Percentiles rank a stretch among this genome's conserved stretches.
Evolutionary conservation across 2,113 vertebrate species (phyloP).

Genomic region (Thunnus maccoyii): DNA sequence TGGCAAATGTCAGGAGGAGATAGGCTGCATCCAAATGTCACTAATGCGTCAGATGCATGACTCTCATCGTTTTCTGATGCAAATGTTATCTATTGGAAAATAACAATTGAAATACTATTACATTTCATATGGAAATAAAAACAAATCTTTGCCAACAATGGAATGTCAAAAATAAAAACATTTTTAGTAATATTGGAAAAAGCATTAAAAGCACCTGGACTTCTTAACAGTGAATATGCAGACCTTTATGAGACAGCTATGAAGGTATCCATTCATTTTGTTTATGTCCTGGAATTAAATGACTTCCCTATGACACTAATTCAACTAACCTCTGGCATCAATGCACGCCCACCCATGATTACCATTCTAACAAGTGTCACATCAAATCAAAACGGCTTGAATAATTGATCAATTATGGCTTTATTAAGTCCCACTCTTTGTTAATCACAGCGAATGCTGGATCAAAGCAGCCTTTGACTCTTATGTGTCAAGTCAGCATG

Average conservation of each 20-base stretch:
- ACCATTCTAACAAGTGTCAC: conserved; percentile 24
- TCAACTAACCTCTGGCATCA: conserved; percentile 31
- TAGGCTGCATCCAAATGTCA: conserved; percentile 59
- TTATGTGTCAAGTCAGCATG: conserved; percentile 6
- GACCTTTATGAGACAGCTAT: not conserved
- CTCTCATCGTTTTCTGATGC: conserved; percentile 32
- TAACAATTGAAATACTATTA: conserved; percentile 21
- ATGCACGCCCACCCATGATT: not conserved
- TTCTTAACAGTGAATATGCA: not conserved
- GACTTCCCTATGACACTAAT: conserved; percentile 17
- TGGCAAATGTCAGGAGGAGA: conserved; percentile 70
- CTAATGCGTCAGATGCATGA: conserved; percentile 28
- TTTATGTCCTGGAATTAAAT: not conserved
- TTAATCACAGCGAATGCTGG: conserved; percentile 25
- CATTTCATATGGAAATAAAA: conserved; percentile 25
- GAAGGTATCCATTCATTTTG: not conserved
- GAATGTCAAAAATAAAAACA: not conserved
- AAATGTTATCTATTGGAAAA: conserved; percentile 53
- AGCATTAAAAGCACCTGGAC: not conserved
- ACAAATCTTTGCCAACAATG: not conserved
- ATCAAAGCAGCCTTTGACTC: conserved; percentile 29
- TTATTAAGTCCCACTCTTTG: conserved; percentile 22
- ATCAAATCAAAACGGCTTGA: conserved; percentile 32
- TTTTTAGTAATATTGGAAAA: not conserved
- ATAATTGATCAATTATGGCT: conserved; percentile 62